These are phyloP conservation scores for Caenorhabditis sp. DNA, from an alignment of 2,888 invertebrate genomes.

Conservation along the genomic window DNA sequence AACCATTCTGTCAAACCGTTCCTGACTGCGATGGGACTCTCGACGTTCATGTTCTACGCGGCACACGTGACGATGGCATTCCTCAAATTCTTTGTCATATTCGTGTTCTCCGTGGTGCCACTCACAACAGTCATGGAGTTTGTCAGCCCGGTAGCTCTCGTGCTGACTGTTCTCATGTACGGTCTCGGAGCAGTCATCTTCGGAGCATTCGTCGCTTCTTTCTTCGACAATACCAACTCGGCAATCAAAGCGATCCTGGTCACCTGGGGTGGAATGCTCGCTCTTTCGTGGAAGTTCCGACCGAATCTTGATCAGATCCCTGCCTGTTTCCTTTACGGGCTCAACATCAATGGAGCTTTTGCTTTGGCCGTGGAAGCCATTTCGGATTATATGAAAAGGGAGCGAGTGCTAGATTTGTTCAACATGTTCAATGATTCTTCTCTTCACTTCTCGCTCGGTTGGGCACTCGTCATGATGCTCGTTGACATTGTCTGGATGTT, in stretches of 20 bases:
- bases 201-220: conserved; percentile 60
- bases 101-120: conserved; percentile 63
- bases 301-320: conserved; percentile 47
- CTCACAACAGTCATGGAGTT: conserved; percentile 58
- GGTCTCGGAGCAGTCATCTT: conserved; percentile 62
- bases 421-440: conserved; percentile 62
- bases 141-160: conserved; percentile 51
- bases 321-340: conserved; percentile 46
- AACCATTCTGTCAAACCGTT: conserved; percentile 73
- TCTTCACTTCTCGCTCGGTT: conserved; percentile 68
- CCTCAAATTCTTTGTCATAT: conserved; percentile 68
- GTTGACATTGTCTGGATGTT: conserved; percentile 69
- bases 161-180: conserved; percentile 59
- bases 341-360: conserved; percentile 58
- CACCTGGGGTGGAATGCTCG: conserved; percentile 52
- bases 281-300: conserved; percentile 33
- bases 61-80: conserved; percentile 72
- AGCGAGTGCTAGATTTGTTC: conserved; percentile 29
- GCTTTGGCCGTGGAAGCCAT: conserved; percentile 57
- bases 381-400: conserved; percentile 66
- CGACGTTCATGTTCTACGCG: conserved; percentile 71
- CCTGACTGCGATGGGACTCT: conserved; percentile 76
- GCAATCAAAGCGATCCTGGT: conserved; percentile 62
- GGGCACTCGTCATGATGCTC: conserved; percentile 72
- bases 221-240: conserved; percentile 59